These are phyloP conservation scores for Parelbella ahira DNA, from an alignment of 2,888 invertebrate genomes.

Conservation along the genomic window DNA sequence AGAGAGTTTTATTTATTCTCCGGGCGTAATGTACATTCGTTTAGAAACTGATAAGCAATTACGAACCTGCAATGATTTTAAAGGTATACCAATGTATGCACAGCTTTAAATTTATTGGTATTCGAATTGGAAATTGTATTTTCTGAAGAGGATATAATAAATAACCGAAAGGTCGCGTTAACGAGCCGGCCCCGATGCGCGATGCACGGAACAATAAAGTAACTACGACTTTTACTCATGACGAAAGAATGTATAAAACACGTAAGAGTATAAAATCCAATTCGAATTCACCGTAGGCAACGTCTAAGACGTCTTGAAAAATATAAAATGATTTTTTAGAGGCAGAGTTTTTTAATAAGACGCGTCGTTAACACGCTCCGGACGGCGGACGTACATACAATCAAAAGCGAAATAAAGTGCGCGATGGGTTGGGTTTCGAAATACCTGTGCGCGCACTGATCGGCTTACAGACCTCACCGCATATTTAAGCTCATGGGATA, in stretches of 20 bases:
- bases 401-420: slow-evolving; percentile 34
- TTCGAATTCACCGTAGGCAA: slow-evolving; percentile 30
- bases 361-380: slow-evolving; percentile 32
- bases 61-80: slow-evolving; percentile 32
- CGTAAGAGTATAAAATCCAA: slow-evolving; percentile 35
- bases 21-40: slow-evolving; percentile 20
- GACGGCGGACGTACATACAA: slow-evolving; percentile 29
- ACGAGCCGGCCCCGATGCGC: slow-evolving; percentile 67
- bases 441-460: slow-evolving; percentile 53
- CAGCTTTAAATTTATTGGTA: slow-evolving; percentile 59
- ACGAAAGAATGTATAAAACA: slow-evolving; percentile 51
- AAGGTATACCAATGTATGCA: slow-evolving; percentile 48
- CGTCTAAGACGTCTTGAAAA: slow-evolving; percentile 33
- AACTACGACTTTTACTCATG: slow-evolving; percentile 57
- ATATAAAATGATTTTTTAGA: slow-evolving; percentile 29
- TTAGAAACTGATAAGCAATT: slow-evolving; percentile 29
- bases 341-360: slow-evolving; percentile 29
- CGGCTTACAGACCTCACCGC: slow-evolving; percentile 49
- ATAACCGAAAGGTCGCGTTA: slow-evolving; percentile 77
- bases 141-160: slow-evolving; percentile 77
- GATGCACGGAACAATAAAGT: slow-evolving; percentile 72
- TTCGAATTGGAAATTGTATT: slow-evolving; percentile 74
- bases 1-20: slow-evolving; percentile 12
- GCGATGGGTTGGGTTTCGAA: slow-evolving; percentile 45
- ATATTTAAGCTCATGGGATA: slow-evolving; percentile 60